phyloP scores from a whole-genome alignment of 1,140 invertebrate species.

The Goniozus legneri region DNA sequence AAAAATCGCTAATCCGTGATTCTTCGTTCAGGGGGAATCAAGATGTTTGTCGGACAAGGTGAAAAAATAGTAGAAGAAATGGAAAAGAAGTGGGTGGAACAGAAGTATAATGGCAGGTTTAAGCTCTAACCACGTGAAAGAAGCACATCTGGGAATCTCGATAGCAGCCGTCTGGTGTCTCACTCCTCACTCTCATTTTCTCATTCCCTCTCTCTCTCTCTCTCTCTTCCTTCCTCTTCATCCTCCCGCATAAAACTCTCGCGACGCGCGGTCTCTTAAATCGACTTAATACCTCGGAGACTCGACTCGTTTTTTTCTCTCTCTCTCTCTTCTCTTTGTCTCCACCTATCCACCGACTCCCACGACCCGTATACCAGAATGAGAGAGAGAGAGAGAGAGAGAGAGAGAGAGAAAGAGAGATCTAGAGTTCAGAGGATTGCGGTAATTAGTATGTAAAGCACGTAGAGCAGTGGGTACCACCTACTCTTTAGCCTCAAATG shows the following conservation, averaged over 20 bases:
- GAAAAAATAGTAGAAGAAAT: too few species aligned
- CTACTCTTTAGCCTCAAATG: conserved; percentile 20
- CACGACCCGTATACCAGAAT: not conserved
- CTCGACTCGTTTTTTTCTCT: not conserved
- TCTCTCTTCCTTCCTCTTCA: not conserved
- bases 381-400: conserved; percentile 9
- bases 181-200: not conserved
- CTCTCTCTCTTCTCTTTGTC: not conserved
- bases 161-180: too few species aligned
- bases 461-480: conserved; percentile 7
- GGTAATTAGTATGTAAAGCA: conserved; percentile 40
- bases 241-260: not conserved
- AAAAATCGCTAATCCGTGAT: too few species aligned
- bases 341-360: not conserved
- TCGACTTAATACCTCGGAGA: conserved; percentile 3
- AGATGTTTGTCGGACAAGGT: too few species aligned
- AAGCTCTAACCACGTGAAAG: not conserved
- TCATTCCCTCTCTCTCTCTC: too few species aligned
- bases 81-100: too few species aligned
- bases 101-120: not conserved
- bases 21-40: too few species aligned
- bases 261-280: not conserved
- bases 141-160: conserved; percentile 1
- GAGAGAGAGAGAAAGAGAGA: conserved; percentile 7
- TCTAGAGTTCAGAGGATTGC: conserved; percentile 25